These are phyloP conservation scores for Leucophenga varia DNA, from an alignment of 1,140 invertebrate genomes.

Conservation along the genomic window DNA sequence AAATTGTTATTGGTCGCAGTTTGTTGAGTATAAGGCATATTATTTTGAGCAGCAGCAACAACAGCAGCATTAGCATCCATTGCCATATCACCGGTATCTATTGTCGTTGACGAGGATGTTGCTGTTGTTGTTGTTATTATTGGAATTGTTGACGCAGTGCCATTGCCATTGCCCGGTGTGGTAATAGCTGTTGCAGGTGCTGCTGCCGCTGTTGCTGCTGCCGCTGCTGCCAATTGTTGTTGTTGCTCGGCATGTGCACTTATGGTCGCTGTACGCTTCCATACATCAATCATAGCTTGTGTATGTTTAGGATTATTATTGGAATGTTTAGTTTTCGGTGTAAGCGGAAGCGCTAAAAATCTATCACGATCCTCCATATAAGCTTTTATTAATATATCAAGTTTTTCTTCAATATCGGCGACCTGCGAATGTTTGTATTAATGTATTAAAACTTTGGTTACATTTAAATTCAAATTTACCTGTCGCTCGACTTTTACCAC, in stretches of 20 bases:
- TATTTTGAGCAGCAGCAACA: constrained; percentile 30
- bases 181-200: constrained; percentile 3
- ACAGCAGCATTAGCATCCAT: constrained; percentile 37
- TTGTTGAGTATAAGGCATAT: constrained; percentile 42
- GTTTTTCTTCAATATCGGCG: constrained; percentile 89
- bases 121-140: constrained; percentile 43
- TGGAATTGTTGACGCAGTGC: constrained; percentile 44
- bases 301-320: constrained; percentile 36
- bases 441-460: background rate
- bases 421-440: constrained; percentile 63
- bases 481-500: constrained; percentile 95
- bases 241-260: constrained; percentile 50
- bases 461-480: constrained; percentile 60
- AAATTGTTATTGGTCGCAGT: constrained; percentile 33
- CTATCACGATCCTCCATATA: constrained; percentile 86
- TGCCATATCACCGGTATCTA: no score
- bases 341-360: constrained; percentile 60
- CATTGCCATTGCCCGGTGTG: no score
- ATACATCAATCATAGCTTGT: constrained; percentile 43
- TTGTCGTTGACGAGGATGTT: constrained; percentile 25
- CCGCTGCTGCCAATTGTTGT: constrained; percentile 6
- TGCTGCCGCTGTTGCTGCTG: constrained; percentile 1
- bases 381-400: constrained; percentile 90
- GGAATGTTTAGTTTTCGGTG: constrained; percentile 54
- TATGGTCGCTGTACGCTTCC: constrained; percentile 56